Evolutionary conservation across 2,113 vertebrate species (phyloP).

Genomic region (Macaca mulatta): DNA sequence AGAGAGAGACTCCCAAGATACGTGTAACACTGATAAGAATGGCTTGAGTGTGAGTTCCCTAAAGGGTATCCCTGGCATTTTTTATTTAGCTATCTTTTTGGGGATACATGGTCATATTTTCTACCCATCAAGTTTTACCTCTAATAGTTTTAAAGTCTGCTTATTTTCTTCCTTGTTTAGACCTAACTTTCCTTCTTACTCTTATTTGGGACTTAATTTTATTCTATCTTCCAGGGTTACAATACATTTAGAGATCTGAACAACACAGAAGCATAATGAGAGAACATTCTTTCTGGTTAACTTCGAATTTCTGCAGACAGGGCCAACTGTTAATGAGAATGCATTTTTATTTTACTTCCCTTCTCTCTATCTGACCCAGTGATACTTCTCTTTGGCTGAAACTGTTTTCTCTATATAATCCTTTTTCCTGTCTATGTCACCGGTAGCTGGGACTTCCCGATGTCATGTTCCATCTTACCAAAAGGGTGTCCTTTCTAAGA

Average conservation of each 20-base stretch:
- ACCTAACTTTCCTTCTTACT: not conserved
- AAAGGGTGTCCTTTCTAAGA: conserved; percentile 81
- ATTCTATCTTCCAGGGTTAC: not conserved
- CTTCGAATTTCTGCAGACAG: not conserved
- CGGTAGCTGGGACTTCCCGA: conserved; percentile 45
- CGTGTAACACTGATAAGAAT: not conserved
- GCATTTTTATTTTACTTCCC: not conserved
- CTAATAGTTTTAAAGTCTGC: not conserved
- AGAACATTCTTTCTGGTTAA: not conserved
- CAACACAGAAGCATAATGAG: not conserved
- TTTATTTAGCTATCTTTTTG: not conserved
- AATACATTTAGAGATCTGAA: not conserved
- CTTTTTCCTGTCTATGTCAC: conserved; percentile 54
- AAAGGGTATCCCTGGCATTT: rapidly evolving
- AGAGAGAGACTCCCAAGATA: not conserved
- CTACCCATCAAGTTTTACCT: not conserved
- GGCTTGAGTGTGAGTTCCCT: not conserved
- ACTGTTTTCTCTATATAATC: not conserved
- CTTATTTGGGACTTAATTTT: not conserved
- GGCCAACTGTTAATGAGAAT: not conserved
- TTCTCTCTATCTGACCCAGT: not conserved
- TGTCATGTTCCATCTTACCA: conserved; percentile 75
- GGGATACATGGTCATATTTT: not conserved
- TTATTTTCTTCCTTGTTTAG: not conserved
- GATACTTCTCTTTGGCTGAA: not conserved